Evolutionary conservation across 2,888 invertebrate genomes (phyloP), one percentile per base, ranked within the genome.

Genomic region (Ophion ellenae): DNA sequence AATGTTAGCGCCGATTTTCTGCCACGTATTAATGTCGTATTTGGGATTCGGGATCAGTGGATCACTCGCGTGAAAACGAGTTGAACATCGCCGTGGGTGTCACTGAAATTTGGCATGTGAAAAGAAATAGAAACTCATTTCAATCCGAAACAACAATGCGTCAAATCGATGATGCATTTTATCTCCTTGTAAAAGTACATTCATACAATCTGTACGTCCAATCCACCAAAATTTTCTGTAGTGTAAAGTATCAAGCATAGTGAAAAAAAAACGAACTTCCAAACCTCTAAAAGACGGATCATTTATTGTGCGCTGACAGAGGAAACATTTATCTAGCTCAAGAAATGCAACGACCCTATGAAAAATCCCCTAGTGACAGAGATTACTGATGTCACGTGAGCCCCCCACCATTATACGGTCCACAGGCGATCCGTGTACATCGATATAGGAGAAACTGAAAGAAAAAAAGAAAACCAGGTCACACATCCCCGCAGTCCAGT

Each of bases 381-480:
- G 47, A 75, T 47, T 77, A 76, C 66, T 70, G 70, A 63, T 71
- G 77, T 70, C 76, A 63, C 70, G 36, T 53, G 66, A 73, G 32
- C 45, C 40, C 66, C 66, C 59, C 66, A 66, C 76, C 61, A 83
- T 78, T 73, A 78, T 78, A 78, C 47, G 59, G 36, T 64, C 40
- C 53, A 45, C 63, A 83, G 77, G 71, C 73, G 73, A 73, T 66
- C 61, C 63, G 45, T 47, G 47, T 47, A 40, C 28, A 64, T 64
- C 63, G 70, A 20, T 70, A 47, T 45, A 53, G 28, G 53, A 53
- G 17, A 17, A 53, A 53, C 14, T 53, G 53, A 53, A 63, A 57
- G 63, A 47, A n/a, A 36, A 79, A 74, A 71, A 66, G 64, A 71
- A 76, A 80, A 84, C 66, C 76, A 67, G 73, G 81, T 45, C 76